Evolutionary conservation across 2,113 vertebrate genomes (phyloP).

Genomic region (Empidonax alnorum): DNA sequence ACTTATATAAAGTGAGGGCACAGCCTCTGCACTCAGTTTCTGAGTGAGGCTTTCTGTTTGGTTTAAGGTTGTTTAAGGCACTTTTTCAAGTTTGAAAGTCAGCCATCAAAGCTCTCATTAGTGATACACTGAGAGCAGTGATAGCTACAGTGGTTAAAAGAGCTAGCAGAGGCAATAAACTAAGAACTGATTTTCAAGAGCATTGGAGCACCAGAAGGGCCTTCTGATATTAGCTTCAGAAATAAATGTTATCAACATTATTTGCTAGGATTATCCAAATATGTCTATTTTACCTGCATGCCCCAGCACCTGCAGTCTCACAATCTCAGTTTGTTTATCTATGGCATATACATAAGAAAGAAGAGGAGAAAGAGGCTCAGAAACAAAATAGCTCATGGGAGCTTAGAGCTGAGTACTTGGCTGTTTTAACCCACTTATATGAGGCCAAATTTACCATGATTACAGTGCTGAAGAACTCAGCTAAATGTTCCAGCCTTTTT

Average conservation of each 20-base stretch:
- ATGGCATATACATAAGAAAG: background rate
- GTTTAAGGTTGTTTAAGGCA: background rate
- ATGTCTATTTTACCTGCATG: background rate
- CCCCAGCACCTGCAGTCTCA: background rate
- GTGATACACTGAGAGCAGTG: background rate
- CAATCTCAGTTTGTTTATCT: background rate
- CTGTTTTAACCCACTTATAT: background rate
- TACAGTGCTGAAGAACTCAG: background rate
- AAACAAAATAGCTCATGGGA: background rate
- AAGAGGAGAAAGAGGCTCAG: background rate
- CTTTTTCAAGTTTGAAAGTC: background rate
- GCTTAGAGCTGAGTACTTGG: background rate
- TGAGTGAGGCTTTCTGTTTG: background rate
- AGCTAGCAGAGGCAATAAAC: background rate
- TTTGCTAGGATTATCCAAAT: background rate
- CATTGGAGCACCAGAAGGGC: background rate
- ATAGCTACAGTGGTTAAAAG: background rate
- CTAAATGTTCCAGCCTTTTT: background rate
- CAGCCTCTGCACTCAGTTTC: background rate
- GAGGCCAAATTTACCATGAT: background rate
- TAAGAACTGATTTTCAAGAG: background rate
- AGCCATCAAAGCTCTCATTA: background rate
- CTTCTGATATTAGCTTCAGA: background rate
- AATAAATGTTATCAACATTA: background rate
- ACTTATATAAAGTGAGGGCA: background rate